Conservation (phyloP, 1,140 invertebrate species). For the Eciton burchellii region DNA sequence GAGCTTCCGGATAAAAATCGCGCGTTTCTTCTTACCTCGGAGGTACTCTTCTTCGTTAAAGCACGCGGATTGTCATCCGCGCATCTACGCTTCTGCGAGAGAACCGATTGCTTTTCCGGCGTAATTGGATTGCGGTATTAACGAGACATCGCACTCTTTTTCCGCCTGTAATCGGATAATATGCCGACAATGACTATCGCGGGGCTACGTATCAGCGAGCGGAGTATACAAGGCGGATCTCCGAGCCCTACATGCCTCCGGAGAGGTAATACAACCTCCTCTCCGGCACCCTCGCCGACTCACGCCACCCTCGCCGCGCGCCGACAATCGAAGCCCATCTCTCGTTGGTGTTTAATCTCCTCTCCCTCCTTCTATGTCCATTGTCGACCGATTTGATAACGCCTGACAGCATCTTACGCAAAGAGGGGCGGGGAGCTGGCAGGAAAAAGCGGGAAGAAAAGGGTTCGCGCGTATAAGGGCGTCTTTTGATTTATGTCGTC, state of each 20-base stretch:
- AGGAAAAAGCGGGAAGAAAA: conserved; percentile 57
- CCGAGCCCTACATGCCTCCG: conserved; percentile 47
- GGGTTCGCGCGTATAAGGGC: conserved; percentile 50
- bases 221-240: conserved; percentile 56
- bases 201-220: conserved; percentile 51
- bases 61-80: no score
- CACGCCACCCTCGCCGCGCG: conserved; percentile 37
- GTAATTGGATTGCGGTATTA: conserved; percentile 47
- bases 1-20: conserved; percentile 1
- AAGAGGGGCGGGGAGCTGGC: not conserved
- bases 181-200: conserved; percentile 70
- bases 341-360: conserved; percentile 71
- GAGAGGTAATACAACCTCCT: conserved; percentile 54
- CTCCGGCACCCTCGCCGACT: conserved; percentile 66
- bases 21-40: no score
- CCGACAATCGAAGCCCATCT: conserved; percentile 76
- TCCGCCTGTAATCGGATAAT: conserved; percentile 74
- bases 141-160: conserved; percentile 70
- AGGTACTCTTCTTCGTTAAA: no score
- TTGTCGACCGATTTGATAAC: conserved; percentile 73
- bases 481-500: conserved; percentile 80
- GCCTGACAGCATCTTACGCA: conserved; percentile 36
- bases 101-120: conserved; percentile 42
- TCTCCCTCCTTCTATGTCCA: conserved; percentile 68
- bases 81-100: not conserved